These are phyloP conservation scores for Pseudorhombus dupliciocellatus DNA, from an alignment of 2,113 vertebrate genomes.

Conservation along the genomic window DNA sequence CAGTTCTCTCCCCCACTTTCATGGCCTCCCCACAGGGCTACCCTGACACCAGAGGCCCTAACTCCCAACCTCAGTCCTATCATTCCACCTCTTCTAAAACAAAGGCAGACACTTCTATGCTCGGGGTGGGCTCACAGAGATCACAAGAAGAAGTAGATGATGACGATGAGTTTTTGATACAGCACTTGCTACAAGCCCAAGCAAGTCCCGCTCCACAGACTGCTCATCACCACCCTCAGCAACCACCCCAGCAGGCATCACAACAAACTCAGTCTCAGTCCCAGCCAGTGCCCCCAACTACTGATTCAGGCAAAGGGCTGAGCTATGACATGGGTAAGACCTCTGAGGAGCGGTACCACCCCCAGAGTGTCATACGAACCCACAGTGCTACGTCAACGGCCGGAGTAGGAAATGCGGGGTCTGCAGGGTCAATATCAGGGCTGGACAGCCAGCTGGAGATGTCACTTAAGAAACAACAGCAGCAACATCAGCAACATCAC, in stretches of 20 bases:
- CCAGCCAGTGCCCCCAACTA: conserved; percentile 76
- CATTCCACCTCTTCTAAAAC: conserved; percentile 79
- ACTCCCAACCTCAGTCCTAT: conserved; percentile 79
- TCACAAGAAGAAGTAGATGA: conserved; percentile 89
- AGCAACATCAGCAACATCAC: conserved; percentile 78
- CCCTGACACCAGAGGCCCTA: conserved; percentile 77
- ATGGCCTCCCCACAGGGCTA: conserved; percentile 85
- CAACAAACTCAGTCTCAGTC: conserved; percentile 78
- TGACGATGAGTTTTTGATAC: conserved; percentile 94
- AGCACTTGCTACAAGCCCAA: conserved; percentile 90
- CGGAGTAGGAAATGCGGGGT: conserved; percentile 72
- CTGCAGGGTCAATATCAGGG: conserved; percentile 73
- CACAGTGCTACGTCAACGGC: conserved; percentile 85
- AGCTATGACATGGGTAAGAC: conserved; percentile 82
- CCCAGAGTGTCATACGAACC: conserved; percentile 93
- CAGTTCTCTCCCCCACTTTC: conserved; percentile 89
- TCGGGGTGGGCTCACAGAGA: conserved; percentile 80
- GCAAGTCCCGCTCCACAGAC: conserved; percentile 79
- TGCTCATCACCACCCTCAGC: conserved; percentile 78
- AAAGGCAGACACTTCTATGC: conserved; percentile 76
- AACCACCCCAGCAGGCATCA: conserved; percentile 72
- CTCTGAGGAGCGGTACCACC: conserved; percentile 88
- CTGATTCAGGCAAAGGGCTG: conserved; percentile 81
- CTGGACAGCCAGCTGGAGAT: conserved; percentile 89
- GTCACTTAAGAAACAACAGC: conserved; percentile 87